These are phyloP conservation scores for Pangasius larnaudii DNA, from an alignment of 2,797 vertebrate species.

Conservation along the genomic window DNA sequence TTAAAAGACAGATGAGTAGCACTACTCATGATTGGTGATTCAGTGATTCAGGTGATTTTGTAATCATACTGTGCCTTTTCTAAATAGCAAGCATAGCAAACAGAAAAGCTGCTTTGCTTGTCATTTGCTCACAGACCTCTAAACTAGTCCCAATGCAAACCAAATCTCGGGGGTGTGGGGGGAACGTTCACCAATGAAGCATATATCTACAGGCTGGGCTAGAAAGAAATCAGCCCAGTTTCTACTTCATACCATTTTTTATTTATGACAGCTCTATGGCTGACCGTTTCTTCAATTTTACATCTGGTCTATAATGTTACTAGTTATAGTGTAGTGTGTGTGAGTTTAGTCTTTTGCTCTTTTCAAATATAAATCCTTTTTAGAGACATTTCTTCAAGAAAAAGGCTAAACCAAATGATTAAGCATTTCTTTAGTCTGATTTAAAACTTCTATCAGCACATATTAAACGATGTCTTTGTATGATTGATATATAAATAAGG, in stretches of 20 bases:
- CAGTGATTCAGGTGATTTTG: neutral
- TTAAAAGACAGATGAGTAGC: neutral
- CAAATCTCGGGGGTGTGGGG: neutral
- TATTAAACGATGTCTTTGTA: neutral
- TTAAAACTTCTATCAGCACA: slow-evolving; percentile 1
- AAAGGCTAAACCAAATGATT: neutral
- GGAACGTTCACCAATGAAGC: neutral
- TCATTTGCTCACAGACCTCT: neutral
- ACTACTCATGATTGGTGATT: neutral
- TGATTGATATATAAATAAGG: slow-evolving; percentile 20
- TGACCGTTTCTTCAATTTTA: neutral
- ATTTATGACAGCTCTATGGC: neutral
- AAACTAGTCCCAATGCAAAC: neutral
- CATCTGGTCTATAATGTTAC: neutral
- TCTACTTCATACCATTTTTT: neutral
- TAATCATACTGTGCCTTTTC: neutral
- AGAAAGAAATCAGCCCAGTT: neutral
- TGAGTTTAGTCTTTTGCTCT: neutral
- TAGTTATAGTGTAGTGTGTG: neutral
- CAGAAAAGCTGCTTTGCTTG: neutral
- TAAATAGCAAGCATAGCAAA: neutral
- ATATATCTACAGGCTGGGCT: neutral
- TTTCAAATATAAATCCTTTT: neutral
- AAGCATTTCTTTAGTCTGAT: slow-evolving; percentile 2
- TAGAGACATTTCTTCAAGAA: neutral